Conservation (phyloP, 1,140 invertebrate genomes). For the Philopotamus ludificatus region DNA sequence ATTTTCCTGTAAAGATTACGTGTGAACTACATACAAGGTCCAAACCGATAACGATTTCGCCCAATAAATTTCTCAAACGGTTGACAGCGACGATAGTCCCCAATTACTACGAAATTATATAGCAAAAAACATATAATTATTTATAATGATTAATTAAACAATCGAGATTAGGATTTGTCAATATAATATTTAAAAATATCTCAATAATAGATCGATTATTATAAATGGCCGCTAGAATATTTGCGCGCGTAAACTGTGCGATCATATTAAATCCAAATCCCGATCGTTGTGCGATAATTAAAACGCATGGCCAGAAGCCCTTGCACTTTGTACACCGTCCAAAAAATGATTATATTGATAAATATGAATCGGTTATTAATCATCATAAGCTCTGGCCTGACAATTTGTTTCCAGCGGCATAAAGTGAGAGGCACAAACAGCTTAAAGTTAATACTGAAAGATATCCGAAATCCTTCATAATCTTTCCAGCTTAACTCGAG, state of each 20-base stretch:
- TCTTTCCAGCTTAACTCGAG: constrained; percentile 1
- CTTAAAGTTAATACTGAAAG: constrained; percentile 17
- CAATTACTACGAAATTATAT: too few species aligned
- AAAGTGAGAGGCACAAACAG: constrained; percentile 17
- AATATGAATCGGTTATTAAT: constrained; percentile 13
- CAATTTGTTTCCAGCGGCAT: constrained; percentile 2
- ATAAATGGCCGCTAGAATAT: too few species aligned
- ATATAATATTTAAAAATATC: too few species aligned
- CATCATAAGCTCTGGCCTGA: constrained; percentile 15
- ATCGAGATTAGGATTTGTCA: too few species aligned
- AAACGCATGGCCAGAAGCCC: too few species aligned
- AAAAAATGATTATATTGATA: not conserved
- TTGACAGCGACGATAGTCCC: too few species aligned
- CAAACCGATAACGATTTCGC: not conserved
- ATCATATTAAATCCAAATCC: too few species aligned
- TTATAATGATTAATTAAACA: too few species aligned
- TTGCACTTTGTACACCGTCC: not conserved
- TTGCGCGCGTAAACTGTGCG: too few species aligned
- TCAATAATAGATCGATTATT: too few species aligned
- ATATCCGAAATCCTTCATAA: constrained; percentile 16
- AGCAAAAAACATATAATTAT: too few species aligned
- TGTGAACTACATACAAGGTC: not conserved
- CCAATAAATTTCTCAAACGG: not conserved
- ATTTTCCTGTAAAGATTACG: constrained; percentile 8
- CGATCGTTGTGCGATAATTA: too few species aligned